Conservation (phyloP, 2,113 vertebrate species). For the Saguinus imperator region DNA sequence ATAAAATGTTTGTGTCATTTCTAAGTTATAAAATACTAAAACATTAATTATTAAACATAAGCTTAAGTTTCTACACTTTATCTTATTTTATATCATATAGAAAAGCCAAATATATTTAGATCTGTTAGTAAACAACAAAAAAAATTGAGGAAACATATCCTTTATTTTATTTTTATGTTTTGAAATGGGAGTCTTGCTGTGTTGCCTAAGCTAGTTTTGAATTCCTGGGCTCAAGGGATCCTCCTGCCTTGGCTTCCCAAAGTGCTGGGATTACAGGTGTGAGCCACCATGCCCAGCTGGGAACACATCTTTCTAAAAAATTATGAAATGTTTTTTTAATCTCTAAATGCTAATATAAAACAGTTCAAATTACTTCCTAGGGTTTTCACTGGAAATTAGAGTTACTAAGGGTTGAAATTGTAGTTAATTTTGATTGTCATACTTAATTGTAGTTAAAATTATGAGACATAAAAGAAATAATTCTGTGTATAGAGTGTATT, state of each 20-base stretch:
- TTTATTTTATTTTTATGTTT: no score
- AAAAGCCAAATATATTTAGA: background rate
- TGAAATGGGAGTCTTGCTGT: no score
- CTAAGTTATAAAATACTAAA: background rate
- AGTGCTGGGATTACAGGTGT: no score
- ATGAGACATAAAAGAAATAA: background rate
- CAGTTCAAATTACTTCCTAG: background rate
- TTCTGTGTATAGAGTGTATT: background rate
- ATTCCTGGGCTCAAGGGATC: no score
- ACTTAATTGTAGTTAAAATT: no score
- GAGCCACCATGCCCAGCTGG: no score
- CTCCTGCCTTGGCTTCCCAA: no score
- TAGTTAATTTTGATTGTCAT: background rate
- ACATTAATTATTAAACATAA: background rate
- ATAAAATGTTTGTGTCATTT: background rate
- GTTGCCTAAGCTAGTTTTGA: no score
- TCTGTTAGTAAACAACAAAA: background rate
- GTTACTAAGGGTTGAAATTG: background rate
- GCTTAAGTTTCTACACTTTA: background rate
- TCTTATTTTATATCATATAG: background rate
- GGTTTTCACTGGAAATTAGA: background rate
- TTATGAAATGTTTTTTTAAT: background rate
- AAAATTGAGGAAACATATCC: background rate
- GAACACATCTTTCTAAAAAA: background rate
- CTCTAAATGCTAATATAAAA: background rate